phyloP scores from a whole-genome alignment of 2,113 vertebrate genomes.

The Tragelaphus buxtoni region DNA sequence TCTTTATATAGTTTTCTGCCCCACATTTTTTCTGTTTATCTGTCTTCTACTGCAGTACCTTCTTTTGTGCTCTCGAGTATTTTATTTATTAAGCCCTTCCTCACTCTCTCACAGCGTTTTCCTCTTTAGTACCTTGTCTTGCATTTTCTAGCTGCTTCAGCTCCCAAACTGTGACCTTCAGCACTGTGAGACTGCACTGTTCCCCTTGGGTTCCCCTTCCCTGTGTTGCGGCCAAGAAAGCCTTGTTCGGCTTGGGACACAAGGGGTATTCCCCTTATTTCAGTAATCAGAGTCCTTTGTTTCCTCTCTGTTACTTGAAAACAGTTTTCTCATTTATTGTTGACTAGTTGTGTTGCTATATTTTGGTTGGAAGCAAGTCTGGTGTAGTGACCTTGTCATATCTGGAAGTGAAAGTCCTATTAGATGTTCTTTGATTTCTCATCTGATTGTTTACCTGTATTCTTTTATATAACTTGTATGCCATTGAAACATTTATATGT shows the following conservation, averaged over 20 bases:
- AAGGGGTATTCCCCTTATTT: background rate
- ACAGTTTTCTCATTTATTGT: background rate
- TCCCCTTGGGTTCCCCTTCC: background rate
- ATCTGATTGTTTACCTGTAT: background rate
- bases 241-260: background rate
- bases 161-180: background rate
- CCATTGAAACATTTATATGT: background rate
- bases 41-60: background rate
- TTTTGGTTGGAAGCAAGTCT: background rate
- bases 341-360: background rate
- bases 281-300: background rate
- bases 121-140: background rate
- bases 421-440: background rate
- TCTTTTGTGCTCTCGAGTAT: background rate
- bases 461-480: background rate
- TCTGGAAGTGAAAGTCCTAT: background rate
- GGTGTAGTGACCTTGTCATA: background rate
- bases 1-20: constrained; percentile 14
- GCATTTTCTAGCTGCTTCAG: background rate
- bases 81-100: background rate
- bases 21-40: background rate
- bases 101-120: background rate
- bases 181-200: background rate
- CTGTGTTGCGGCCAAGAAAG: background rate
- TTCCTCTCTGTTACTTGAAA: background rate